phyloP scores from a whole-genome alignment of 2,888 invertebrate species.

The Scaptomyza cyrtandrae region DNA sequence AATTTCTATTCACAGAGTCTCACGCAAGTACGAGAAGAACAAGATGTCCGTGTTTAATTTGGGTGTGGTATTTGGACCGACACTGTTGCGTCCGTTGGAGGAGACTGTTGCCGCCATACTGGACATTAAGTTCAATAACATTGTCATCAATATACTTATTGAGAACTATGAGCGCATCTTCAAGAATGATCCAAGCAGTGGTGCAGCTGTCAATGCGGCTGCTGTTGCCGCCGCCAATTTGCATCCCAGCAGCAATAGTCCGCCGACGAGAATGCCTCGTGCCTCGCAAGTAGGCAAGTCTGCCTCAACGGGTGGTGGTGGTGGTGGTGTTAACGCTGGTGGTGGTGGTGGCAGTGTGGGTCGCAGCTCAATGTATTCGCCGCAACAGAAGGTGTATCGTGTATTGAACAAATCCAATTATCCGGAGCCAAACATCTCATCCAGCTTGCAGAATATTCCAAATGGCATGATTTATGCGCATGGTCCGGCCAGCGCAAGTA shows the following conservation, averaged over 20 bases:
- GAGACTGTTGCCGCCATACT: conserved; percentile 99
- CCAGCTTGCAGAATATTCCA: conserved; percentile 85
- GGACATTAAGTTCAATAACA: conserved; percentile 99
- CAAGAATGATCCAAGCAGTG: conserved; percentile 84
- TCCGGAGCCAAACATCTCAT: conserved; percentile 84
- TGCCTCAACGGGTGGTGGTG: conserved; percentile 49
- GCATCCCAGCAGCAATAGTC: conserved; percentile 73
- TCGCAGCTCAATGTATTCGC: conserved; percentile 82
- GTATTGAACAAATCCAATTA: conserved; percentile 83
- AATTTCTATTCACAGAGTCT: conserved; percentile 87
- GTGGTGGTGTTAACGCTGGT: conserved; percentile 38
- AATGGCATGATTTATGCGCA: conserved; percentile 83
- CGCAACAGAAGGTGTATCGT: conserved; percentile 83
- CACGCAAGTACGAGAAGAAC: conserved; percentile 93
- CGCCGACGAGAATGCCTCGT: conserved; percentile 82
- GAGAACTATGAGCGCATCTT: conserved; percentile 93
- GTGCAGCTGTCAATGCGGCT: conserved; percentile 13
- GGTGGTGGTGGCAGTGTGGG: conserved; percentile 61
- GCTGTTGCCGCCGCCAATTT: conserved; percentile 20
- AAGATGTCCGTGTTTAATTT: conserved; percentile 98
- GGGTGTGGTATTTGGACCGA: conserved; percentile 99
- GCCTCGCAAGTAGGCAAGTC: conserved; percentile 77
- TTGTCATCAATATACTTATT: conserved; percentile 98
- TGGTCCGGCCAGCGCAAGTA: conserved; percentile 66
- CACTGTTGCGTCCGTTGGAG: conserved; percentile 96